Evolutionary conservation across 2,888 invertebrate species (phyloP), one percentile per base, ranked within the genome.

Genomic region (Drosophila limbata): DNA sequence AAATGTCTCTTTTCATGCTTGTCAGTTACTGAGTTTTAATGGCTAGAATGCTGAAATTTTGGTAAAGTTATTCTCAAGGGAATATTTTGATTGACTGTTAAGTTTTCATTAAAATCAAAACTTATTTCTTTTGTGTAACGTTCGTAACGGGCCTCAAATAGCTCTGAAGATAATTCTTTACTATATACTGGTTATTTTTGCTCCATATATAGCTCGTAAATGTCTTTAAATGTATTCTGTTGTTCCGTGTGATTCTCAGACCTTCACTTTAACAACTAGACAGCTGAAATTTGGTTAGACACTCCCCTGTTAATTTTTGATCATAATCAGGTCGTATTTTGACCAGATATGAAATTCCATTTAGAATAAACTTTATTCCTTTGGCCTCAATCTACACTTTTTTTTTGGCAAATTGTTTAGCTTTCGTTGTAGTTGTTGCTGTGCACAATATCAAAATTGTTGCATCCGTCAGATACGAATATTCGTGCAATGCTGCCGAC

Each of bases 401-500:
- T 19, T 56, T 21, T 52, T 11, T 33, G 19, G 21, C 33, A 55
- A 44, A 44, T 55, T 55, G 55, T 44, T 55, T 44, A 15, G 44
- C 4, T 28, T 33, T 33, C 21, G 42, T 50, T 44, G 60, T 48
- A n/a, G 37, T 37, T 37, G 37, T 28, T 25, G 25, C 5, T 25
- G 25, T 50, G 39, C 48, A 50, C 33, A 44, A 44, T 35, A 31
- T 31, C 35, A 11, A 50, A 62, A 45, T 47, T 55, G 56, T 40
- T 63, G 62, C 62, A 63, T 63, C 39, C 39, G 44, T 45, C 57
- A 60, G 56, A 74, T 60, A 48, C 57, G 56, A 52, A 74, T 60
- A 48, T 70, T 55, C 51, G 51, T 64, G 48, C 56, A 56, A 48
- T 33, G 47, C 35, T 73, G 63, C 75, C 33, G 69, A 81, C 86